Percentiles rank a stretch among this genome's conserved stretches.
Conservation (phyloP, 2,888 invertebrate genomes). For the Volucella zonaria region DNA sequence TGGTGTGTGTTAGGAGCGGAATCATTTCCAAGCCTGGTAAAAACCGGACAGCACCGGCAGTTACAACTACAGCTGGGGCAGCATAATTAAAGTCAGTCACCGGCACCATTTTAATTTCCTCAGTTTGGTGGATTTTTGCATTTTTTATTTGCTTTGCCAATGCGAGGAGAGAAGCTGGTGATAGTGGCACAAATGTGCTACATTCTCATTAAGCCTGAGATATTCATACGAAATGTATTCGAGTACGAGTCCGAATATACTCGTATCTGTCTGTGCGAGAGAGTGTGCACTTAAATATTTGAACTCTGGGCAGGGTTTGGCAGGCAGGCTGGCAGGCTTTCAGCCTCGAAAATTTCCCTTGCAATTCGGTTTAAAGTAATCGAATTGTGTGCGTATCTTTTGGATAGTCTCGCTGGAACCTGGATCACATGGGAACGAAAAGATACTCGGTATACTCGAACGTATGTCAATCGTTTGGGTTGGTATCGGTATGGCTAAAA, state of each 20-base stretch:
- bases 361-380: constrained; percentile 27
- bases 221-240: background rate
- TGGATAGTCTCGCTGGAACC: constrained; percentile 12
- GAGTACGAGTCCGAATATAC: too few relatives aligned
- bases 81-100: constrained; percentile 64
- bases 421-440: constrained; percentile 57
- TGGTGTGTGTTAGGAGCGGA: constrained; percentile 55
- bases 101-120: constrained; percentile 69
- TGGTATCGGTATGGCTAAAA: constrained; percentile 30
- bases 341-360: constrained; percentile 44
- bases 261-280: background rate
- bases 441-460: background rate
- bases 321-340: background rate
- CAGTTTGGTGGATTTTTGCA: constrained; percentile 38
- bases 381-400: constrained; percentile 52
- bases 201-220: constrained; percentile 43
- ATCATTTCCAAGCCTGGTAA: constrained; percentile 19
- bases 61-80: constrained; percentile 1
- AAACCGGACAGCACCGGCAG: constrained; percentile 51
- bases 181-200: constrained; percentile 54
- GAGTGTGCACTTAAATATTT: constrained; percentile 51
- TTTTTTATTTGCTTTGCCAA: constrained; percentile 47
- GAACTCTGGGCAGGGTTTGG: constrained; percentile 68
- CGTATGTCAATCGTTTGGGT: constrained; percentile 66
- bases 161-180: constrained; percentile 30